A percentile compares a stretch with the other conserved stretches of the same genome.
phyloP scores from a whole-genome alignment of 1,140 invertebrate species.

The Paraescarpia echinospica region DNA sequence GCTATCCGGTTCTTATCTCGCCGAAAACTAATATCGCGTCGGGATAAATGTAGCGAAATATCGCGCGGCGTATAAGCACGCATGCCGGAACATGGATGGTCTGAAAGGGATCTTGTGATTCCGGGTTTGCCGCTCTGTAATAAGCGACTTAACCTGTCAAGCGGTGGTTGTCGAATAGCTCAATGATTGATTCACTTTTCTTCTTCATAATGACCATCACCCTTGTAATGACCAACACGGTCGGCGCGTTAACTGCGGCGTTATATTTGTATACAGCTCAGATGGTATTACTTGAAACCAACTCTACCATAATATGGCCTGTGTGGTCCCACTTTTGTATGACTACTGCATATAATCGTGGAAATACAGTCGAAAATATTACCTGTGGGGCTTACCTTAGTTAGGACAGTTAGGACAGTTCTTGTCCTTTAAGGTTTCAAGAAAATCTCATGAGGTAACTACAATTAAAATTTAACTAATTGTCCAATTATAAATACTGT shows the following conservation, averaged over 20 bases:
- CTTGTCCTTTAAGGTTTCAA: background rate
- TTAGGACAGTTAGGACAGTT: too few species aligned
- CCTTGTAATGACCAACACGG: background rate
- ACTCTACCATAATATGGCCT: background rate
- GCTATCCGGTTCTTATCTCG: background rate
- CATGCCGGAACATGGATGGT: background rate
- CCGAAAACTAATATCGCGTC: background rate
- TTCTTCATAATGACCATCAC: background rate
- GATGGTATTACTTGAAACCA: background rate
- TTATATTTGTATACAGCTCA: background rate
- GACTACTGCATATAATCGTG: background rate
- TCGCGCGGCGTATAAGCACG: background rate
- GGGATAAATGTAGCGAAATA: background rate
- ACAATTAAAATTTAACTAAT: background rate
- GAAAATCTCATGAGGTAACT: background rate
- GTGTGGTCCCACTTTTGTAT: background rate
- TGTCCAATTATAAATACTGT: background rate
- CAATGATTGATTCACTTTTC: background rate
- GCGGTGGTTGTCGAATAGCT: background rate
- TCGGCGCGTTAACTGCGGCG: background rate
- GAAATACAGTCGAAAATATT: background rate
- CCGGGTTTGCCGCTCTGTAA: background rate
- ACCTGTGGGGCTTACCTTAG: background rate
- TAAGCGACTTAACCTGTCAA: background rate
- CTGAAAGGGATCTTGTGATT: background rate